These are phyloP conservation scores for Muraenolepis orangiensis DNA, from an alignment of 2,797 vertebrate genomes.

Conservation along the genomic window DNA sequence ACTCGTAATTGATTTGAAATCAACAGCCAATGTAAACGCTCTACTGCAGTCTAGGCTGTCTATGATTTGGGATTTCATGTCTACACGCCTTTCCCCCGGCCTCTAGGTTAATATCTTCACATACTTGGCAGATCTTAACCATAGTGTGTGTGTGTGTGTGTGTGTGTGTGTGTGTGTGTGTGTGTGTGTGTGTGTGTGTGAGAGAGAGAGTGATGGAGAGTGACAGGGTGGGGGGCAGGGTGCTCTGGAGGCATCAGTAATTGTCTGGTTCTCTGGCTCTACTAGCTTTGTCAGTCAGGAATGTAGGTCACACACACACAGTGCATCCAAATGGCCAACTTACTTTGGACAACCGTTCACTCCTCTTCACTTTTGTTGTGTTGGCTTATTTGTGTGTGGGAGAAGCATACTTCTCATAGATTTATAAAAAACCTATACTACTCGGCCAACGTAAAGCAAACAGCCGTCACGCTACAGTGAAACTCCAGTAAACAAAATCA, in stretches of 20 bases:
- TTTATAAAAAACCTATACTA: background rate
- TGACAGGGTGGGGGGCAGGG: background rate
- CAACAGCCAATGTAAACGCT: background rate
- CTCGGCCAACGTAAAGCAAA: background rate
- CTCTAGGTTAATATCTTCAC: background rate
- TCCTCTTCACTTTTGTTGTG: conserved; percentile 33
- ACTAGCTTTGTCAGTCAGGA: conserved; percentile 48
- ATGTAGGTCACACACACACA: conserved; percentile 66
- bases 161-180: background rate
- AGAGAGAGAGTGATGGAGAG: background rate
- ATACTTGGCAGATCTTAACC: background rate
- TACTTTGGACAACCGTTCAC: conserved; percentile 42
- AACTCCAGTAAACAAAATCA: background rate
- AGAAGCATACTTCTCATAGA: background rate
- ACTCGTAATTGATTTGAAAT: too few species aligned
- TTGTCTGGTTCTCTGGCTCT: conserved; percentile 13
- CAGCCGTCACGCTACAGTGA: background rate
- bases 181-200: background rate
- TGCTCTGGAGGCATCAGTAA: conserved; percentile 31
- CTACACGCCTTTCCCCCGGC: background rate
- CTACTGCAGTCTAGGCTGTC: background rate
- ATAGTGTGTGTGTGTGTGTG: background rate
- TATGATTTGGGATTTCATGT: too few species aligned
- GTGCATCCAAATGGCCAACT: conserved; percentile 54
- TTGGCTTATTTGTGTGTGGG: background rate